Base-by-base conservation (phyloP, 2,888 invertebrate genomes). In the Anodontia alba region DNA sequence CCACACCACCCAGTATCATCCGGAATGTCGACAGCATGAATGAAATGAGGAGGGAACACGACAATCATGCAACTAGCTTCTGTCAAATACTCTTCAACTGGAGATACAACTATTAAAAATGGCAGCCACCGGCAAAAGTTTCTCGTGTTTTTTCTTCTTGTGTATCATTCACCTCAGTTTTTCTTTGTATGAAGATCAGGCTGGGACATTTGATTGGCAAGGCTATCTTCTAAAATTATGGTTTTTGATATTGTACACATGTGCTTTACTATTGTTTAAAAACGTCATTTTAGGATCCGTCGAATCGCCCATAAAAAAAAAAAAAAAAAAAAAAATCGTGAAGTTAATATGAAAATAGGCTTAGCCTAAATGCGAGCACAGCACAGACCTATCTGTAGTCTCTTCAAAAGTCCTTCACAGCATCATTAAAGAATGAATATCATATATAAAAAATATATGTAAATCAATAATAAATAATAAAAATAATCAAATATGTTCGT, bases 121-220 rank as follows among this genome's bases (percentile, higher is more conserved):
- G 62, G 62, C 31, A 2, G 62, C 62, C 62, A 33, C 62, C 62
- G 62, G 62, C 33, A 62, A 33, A 1, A 29, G 2, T 5, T 62
- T 62, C 10, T 31, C 62, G 33, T 29, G 62, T 62, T 62, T 62
- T 2, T 15, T 17, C 12, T 62, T 62, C 33, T 12, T 62, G 1
- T 20, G 31, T 20, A 17, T 62, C 1, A 12, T 62, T 1, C 62
- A 7, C 17, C 1, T 33, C 69, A 80, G 68, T 51, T 78, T 20
- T 43, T 76, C 78, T 38, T 66, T 89, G 10, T 90, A 86, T 77
- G 90, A 89, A 76, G 90, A 90, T 75, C 90, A 90, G 70, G 80
- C 84, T 57, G 90, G 90, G 54, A 88, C 84, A 51, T 89, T 88
- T 81, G 90, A 90, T 74, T 90, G 90, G 90, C 89, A 87, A 78